Base-by-base conservation (phyloP, 2,113 vertebrate species). In the Coturnix japonica region DNA sequence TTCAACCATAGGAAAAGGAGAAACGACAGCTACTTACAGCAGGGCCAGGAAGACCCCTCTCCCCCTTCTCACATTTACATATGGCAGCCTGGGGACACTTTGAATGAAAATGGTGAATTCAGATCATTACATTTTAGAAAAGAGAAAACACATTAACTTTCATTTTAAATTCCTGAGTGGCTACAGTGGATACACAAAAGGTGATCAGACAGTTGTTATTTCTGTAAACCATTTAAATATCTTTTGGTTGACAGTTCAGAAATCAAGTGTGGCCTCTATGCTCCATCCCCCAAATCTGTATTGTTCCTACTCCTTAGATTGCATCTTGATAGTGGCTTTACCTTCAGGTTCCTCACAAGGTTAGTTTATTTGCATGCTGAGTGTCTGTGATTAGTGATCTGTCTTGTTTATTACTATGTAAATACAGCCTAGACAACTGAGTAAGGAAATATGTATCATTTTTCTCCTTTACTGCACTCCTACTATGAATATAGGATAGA, bases 11-110 rank as follows among this genome's bases (percentile, higher is more conserved):
- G 16, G 46, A n/a, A 54, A 41, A 33, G 77, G 53, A 85, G 33
- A 81, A 91, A 72, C 70, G 22, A 47, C 59, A 72, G 28, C 46
- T 96, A 98, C 98, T 99, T 96, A 99, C 99, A 84, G 97, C 92
- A 88, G 98, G 96, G 63, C 98, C 98, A 16, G 96, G 96, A 71
- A 96, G 91, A 79, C 98, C 99, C 94, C 96, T 97, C 96, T 99
- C 98, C 31, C 98, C 98, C 93, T 98, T 99, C 90, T 98, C 98
- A 96, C 98, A 99, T 53, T 97, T 92, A 91, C 98, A 99, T 85
- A 75, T 96, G 56, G 97, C 92, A 93, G 95, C 95, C 95, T 98
- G 96, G 44, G 98, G 97, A 95, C 99, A 99, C 99, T 99, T 97
- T 5, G 20, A 95, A 96, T 86, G 61, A 95, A 89, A 96, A 89